A percentile compares a stretch with the other conserved stretches of the same genome.
Conservation (phyloP, 1,140 invertebrate species). For the Atta texana region DNA sequence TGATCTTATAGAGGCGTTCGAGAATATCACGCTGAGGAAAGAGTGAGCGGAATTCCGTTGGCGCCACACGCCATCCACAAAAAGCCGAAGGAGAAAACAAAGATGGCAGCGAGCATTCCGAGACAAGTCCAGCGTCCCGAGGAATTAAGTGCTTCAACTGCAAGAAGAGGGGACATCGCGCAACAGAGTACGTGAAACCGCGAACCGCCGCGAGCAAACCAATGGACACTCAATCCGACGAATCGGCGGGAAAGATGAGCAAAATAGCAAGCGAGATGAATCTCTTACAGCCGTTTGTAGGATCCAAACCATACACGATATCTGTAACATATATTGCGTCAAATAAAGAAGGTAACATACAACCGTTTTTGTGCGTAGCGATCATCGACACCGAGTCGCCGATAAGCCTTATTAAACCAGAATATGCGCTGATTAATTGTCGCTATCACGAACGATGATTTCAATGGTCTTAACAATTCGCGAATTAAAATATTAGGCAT, state of each 20-base stretch:
- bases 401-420: not conserved
- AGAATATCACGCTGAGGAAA: slow-evolving; percentile 31
- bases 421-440: not conserved
- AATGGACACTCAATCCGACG: no score
- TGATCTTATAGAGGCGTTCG: not conserved
- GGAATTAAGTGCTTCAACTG: not conserved
- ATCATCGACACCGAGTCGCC: not conserved
- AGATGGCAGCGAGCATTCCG: no score
- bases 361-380: not conserved
- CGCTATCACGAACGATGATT: no score
- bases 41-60: not conserved
- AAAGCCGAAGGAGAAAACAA: no score
- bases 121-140: not conserved
- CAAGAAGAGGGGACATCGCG: not conserved
- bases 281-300: not conserved
- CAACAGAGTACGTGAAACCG: not conserved
- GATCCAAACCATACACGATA: not conserved
- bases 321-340: not conserved
- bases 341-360: not conserved
- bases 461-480: not conserved
- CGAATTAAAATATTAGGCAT: not conserved
- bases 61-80: not conserved
- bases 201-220: not conserved
- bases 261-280: not conserved
- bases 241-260: no score